These are phyloP conservation scores for Psettodes erumei DNA, from an alignment of 2,113 vertebrate species.

Conservation along the genomic window DNA sequence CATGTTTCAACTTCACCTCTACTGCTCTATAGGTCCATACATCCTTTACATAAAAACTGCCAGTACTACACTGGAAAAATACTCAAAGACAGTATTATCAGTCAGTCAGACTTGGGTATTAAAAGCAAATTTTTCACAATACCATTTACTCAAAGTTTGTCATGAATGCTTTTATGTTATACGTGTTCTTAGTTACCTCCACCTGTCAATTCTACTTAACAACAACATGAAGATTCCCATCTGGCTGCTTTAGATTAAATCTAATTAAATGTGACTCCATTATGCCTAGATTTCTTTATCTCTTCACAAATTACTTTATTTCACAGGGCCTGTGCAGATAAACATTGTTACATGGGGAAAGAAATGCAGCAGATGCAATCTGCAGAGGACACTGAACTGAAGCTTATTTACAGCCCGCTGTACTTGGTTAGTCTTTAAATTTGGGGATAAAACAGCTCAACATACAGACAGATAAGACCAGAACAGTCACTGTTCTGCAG, in stretches of 20 bases:
- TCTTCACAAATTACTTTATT: not conserved
- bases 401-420: too few relatives aligned
- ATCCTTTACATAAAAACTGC: not conserved
- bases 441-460: too few relatives aligned
- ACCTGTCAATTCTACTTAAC: not conserved
- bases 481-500: too few relatives aligned
- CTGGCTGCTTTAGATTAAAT: not conserved
- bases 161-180: not conserved
- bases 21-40: conserved; percentile 3
- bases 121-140: too few relatives aligned
- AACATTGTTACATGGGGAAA: not conserved
- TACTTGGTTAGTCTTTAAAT: too few relatives aligned
- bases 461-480: too few relatives aligned
- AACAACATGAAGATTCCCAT: not conserved
- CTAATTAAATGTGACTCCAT: not conserved
- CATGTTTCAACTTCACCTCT: conserved; percentile 23
- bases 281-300: not conserved
- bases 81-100: not conserved
- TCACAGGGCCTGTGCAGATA: not conserved
- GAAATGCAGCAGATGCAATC: not conserved
- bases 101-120: not conserved
- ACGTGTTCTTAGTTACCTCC: too few relatives aligned
- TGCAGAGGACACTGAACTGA: not conserved
- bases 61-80: not conserved
- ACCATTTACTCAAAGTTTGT: not conserved